These are phyloP conservation scores for Polypterus bichir DNA, from an alignment of 2,113 vertebrate species.

Conservation along the genomic window DNA sequence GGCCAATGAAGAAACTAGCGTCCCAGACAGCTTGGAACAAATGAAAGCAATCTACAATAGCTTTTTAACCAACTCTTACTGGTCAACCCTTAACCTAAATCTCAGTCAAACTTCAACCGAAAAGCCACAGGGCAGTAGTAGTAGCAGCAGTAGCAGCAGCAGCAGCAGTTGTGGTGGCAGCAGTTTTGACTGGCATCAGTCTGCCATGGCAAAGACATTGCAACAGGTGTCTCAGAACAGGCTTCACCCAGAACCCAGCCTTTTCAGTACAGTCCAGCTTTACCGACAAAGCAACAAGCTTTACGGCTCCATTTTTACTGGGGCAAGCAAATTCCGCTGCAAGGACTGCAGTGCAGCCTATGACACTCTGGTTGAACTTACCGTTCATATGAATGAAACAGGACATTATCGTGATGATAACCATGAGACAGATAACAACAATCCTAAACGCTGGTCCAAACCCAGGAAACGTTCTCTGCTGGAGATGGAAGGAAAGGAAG, in stretches of 20 bases:
- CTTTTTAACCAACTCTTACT: constrained; percentile 97
- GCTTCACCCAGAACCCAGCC: constrained; percentile 71
- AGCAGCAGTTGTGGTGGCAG: constrained; percentile 89
- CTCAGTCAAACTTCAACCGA: constrained; percentile 69
- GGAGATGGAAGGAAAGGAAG: constrained; percentile 97
- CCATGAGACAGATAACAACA: constrained; percentile 85
- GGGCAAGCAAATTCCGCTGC: constrained; percentile 96
- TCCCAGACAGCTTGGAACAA: constrained; percentile 87
- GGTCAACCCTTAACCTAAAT: constrained; percentile 87
- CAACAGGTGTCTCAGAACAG: constrained; percentile 87
- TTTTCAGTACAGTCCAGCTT: constrained; percentile 95
- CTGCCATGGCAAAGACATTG: constrained; percentile 86
- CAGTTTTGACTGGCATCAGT: constrained; percentile 97
- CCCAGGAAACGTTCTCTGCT: constrained; percentile 91
- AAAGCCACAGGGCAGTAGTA: constrained; percentile 72
- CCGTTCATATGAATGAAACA: constrained; percentile 96
- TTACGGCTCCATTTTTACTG: constrained; percentile 95
- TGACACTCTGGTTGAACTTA: constrained; percentile 89
- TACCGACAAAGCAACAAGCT: constrained; percentile 96
- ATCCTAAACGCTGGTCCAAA: constrained; percentile 92
- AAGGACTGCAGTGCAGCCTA: constrained; percentile 96
- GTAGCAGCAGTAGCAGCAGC: constrained; percentile 86
- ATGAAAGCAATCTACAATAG: constrained; percentile 98
- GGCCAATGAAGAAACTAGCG: constrained; percentile 57
- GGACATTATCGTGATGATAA: constrained; percentile 97